A percentile compares a stretch with the other conserved stretches of the same genome.
Conservation (phyloP, 1,140 invertebrate species). For the Holcopasites calliopsidis region DNA sequence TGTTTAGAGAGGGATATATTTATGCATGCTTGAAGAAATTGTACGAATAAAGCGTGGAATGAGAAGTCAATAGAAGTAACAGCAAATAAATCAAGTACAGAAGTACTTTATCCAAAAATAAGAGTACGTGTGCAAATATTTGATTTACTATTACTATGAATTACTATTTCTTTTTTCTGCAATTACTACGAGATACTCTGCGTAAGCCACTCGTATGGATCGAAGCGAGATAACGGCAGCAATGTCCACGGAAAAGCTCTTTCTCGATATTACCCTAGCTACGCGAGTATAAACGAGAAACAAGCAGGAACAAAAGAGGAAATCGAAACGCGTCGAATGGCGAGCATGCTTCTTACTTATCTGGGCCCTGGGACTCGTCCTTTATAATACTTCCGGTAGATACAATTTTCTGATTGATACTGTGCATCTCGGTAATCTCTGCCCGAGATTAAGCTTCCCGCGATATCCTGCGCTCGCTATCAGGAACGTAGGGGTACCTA, state of each 20-base stretch:
- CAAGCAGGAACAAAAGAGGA: not conserved
- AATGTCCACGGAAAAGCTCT: not conserved
- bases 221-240: not conserved
- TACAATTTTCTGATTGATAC: conserved; percentile 33
- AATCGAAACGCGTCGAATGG: not conserved
- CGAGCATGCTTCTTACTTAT: not conserved
- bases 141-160: too few species aligned
- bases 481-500: conserved; percentile 16
- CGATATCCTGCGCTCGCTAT: not conserved
- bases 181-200: too few species aligned
- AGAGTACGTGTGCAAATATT: too few species aligned
- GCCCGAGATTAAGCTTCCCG: conserved; percentile 20
- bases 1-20: too few species aligned
- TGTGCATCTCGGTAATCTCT: conserved; percentile 6
- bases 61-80: too few species aligned
- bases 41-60: too few species aligned
- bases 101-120: too few species aligned
- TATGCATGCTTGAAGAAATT: too few species aligned
- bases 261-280: conserved; percentile 38
- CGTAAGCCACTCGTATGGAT: not conserved
- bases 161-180: too few species aligned
- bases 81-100: too few species aligned
- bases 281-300: not conserved
- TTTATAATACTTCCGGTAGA: too few species aligned
- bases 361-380: too few species aligned